Conservation (phyloP, 2,888 invertebrate species). For the Tuberolachnus salignus region DNA sequence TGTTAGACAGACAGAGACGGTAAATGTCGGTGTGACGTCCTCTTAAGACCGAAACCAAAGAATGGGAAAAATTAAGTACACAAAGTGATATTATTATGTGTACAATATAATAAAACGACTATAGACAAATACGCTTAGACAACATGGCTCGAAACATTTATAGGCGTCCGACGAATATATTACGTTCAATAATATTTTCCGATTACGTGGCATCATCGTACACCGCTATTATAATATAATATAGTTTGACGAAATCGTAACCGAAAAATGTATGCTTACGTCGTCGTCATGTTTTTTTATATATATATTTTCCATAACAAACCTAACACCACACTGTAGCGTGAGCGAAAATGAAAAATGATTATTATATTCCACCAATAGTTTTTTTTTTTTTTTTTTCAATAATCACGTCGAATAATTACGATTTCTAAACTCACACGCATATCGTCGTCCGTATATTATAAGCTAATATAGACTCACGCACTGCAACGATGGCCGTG, state of each 20-base stretch:
- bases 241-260: constrained; percentile 2
- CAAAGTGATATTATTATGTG: neutral
- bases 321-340: neutral
- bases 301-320: neutral
- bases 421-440: neutral
- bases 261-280: constrained; percentile 1
- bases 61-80: constrained; percentile 32
- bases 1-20: no score
- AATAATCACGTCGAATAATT: constrained; percentile 19
- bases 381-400: neutral
- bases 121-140: no score
- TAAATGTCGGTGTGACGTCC: no score
- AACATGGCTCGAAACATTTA: no score
- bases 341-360: no score
- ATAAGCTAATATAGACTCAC: no score
- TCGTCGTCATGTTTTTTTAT: constrained; percentile 18
- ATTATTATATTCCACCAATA: neutral
- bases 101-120: no score
- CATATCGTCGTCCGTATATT: no score
- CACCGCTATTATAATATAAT: neutral
- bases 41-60: no score
- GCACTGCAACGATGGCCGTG: neutral
- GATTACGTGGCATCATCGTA: no score
- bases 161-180: no score
- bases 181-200: no score